phyloP scores from a whole-genome alignment of 2,888 invertebrate species.

The Lithosia quadra region DNA sequence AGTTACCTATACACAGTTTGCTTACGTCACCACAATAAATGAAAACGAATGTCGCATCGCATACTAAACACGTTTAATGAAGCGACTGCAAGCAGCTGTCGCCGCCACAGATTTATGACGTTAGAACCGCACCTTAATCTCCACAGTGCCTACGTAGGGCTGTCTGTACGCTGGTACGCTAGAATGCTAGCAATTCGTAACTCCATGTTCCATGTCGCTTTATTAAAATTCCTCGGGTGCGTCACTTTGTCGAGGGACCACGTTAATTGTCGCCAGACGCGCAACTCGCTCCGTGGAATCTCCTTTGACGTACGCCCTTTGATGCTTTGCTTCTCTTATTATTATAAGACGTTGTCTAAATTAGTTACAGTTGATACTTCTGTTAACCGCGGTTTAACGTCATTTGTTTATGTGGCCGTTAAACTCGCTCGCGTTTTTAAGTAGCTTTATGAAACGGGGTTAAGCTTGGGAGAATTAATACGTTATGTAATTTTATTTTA shows the following conservation, averaged over 20 bases:
- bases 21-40: background rate
- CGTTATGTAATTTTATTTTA: background rate
- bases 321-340: constrained; percentile 43
- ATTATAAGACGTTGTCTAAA: constrained; percentile 40
- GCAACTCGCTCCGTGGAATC: constrained; percentile 48
- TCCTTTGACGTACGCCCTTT: constrained; percentile 49
- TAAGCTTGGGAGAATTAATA: background rate
- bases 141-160: constrained; percentile 9
- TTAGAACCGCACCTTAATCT: constrained; percentile 48
- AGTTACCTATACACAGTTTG: background rate
- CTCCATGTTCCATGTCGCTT: constrained; percentile 44
- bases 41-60: background rate
- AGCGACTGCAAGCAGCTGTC: constrained; percentile 34
- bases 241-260: constrained; percentile 46
- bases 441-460: background rate
- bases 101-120: constrained; percentile 45
- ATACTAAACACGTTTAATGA: constrained; percentile 35
- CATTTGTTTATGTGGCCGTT: constrained; percentile 12
- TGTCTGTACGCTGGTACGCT: constrained; percentile 11
- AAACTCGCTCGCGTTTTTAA: background rate
- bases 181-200: constrained; percentile 38
- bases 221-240: constrained; percentile 58
- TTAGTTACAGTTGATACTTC: constrained; percentile 40
- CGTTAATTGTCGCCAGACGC: constrained; percentile 54
- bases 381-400: constrained; percentile 20